These are phyloP conservation scores for Drosophila mauritiana DNA, from an alignment of 1,140 invertebrate species.

Conservation along the genomic window DNA sequence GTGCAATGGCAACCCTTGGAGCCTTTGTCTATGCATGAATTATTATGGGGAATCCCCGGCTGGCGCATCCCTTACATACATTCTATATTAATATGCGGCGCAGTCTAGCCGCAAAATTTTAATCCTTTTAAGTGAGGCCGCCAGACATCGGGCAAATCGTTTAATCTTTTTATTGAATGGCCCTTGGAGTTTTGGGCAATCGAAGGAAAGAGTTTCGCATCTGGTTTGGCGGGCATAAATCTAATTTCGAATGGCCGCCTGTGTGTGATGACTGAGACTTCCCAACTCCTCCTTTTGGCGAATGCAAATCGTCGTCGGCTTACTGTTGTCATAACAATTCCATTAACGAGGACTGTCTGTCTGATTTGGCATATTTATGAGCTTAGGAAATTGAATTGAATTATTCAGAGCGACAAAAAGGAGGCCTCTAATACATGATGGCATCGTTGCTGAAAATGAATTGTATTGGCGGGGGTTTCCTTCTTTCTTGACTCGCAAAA, in stretches of 20 bases:
- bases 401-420: conserved; percentile 44
- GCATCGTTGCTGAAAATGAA: conserved; percentile 14
- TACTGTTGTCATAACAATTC: conserved; percentile 74
- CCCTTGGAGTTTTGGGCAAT: conserved; percentile 48
- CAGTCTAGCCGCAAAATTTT: conserved; percentile 67
- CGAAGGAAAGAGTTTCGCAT: conserved; percentile 54
- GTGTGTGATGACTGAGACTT: conserved; percentile 18
- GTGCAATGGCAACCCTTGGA: conserved; percentile 36
- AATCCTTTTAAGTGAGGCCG: conserved; percentile 77
- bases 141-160: conserved; percentile 42
- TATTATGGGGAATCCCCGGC: conserved; percentile 34
- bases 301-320: conserved; percentile 48
- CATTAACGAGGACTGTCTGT: conserved; percentile 62
- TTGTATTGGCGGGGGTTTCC: conserved; percentile 42
- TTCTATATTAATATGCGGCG: conserved; percentile 58
- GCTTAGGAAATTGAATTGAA: conserved; percentile 72
- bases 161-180: conserved; percentile 73
- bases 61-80: conserved; percentile 3
- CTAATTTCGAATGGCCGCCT: conserved; percentile 56
- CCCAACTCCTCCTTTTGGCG: conserved; percentile 4
- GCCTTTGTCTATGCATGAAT: conserved; percentile 55
- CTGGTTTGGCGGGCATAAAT: conserved; percentile 67
- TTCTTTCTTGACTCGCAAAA: conserved; percentile 14
- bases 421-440: conserved; percentile 28
- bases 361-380: conserved; percentile 64